Conservation (phyloP, 2,113 vertebrate species). For the Oncorhynchus kisutch region DNA sequence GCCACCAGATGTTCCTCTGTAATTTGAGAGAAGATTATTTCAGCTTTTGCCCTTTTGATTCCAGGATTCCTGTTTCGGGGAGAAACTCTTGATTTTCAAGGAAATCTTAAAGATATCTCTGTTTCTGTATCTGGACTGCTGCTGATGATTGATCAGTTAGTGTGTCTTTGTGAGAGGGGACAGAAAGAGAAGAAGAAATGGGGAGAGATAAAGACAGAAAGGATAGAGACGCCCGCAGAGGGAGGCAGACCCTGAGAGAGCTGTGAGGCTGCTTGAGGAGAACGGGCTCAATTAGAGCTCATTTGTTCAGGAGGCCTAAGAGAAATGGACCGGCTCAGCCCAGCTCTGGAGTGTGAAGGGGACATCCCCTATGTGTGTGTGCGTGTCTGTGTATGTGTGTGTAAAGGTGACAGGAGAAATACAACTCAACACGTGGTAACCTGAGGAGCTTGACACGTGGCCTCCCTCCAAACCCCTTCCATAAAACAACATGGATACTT, state of each 20-base stretch:
- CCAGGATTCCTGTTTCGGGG: too few species aligned
- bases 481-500: not conserved
- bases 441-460: not conserved
- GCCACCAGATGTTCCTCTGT: too few species aligned
- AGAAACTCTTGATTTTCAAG: too few species aligned
- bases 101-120: too few species aligned
- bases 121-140: too few species aligned
- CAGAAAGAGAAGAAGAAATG: not conserved
- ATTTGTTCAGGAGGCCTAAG: conserved; percentile 53
- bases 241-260: conserved; percentile 12
- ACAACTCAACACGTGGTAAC: not conserved
- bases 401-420: too few species aligned
- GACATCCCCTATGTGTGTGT: not conserved
- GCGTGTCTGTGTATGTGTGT: conserved; percentile 7
- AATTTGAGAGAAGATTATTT: too few species aligned
- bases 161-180: not conserved
- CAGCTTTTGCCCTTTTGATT: too few species aligned
- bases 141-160: too few species aligned
- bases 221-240: not conserved
- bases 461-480: not conserved
- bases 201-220: not conserved
- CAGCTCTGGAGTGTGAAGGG: conserved; percentile 26
- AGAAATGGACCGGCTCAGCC: conserved; percentile 44
- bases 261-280: conserved; percentile 53
- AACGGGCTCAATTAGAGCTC: conserved; percentile 57